Percentiles rank a stretch among this genome's conserved stretches.
Conservation (phyloP, 2,888 invertebrate genomes). For the Chymomyza amoena region DNA sequence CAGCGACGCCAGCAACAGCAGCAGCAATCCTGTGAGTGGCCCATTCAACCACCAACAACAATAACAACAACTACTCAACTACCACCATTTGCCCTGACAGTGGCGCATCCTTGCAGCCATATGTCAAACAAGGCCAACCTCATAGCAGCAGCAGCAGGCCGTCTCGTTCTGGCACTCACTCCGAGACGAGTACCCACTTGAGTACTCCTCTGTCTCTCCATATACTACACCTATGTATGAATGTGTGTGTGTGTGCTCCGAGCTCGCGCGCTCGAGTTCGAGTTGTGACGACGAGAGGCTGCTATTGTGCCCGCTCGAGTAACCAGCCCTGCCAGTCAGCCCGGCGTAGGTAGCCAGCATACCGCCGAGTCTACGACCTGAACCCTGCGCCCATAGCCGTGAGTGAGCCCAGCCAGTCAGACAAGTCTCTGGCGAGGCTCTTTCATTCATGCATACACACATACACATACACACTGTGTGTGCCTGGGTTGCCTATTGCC, state of each 20-base stretch:
- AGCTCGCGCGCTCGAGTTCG: constrained; percentile 11
- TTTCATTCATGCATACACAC: constrained; percentile 23
- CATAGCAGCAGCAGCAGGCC: constrained; percentile 24
- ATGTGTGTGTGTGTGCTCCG: constrained; percentile 5
- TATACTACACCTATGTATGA: constrained; percentile 5
- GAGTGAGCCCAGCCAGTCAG: constrained; percentile 40
- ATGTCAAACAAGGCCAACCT: constrained; percentile 36
- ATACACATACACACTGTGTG: too few species aligned
- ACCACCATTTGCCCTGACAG: constrained; percentile 44
- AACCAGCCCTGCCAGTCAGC: neutral
- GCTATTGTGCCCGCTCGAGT: constrained; percentile 55
- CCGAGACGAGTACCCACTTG: constrained; percentile 64
- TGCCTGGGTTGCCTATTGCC: constrained; percentile 1
- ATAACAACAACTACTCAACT: constrained; percentile 35
- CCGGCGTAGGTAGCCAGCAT: constrained; percentile 24
- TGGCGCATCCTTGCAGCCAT: constrained; percentile 34
- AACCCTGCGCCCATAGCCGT: neutral
- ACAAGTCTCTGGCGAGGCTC: constrained; percentile 31
- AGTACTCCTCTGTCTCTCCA: constrained; percentile 28
- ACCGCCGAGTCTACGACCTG: neutral
- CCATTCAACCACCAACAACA: constrained; percentile 61
- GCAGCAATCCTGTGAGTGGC: constrained; percentile 60
- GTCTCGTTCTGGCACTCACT: constrained; percentile 35
- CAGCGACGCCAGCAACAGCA: constrained; percentile 18
- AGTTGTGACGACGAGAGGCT: constrained; percentile 25